Base-by-base conservation (phyloP, 2,113 vertebrate species). In the Mesembrinibis cayennensis region DNA sequence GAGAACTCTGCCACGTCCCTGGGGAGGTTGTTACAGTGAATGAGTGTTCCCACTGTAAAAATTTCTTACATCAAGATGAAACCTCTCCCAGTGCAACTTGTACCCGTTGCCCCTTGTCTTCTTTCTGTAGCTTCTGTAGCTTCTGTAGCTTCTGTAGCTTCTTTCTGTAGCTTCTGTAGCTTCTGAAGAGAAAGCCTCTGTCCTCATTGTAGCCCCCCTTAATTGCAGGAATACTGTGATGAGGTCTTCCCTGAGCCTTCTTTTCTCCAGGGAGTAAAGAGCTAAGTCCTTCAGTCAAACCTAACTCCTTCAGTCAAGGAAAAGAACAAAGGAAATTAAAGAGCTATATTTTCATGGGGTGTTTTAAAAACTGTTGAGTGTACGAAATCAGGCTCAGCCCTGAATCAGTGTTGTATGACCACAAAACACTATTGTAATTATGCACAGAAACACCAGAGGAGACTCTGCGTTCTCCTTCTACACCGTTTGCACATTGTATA, bases 51-150 rank as follows among this genome's bases (percentile, higher is more conserved):
- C 38, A n/a, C 10, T 76, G 26, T 71, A 47, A 62, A 65, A 17
- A 5, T 15, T 71, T 59, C 58, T 38, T 36, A 49, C 40, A 34
- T 22, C 7, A 19, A 21, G 15, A 16, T 71, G 30, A 82, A 91
- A 63, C 16, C 1, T 79, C 47, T 82, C 8, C 38, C 9, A 1
- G 2, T 82, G n/a, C 19, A 53, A 25, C 12, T 62, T 47, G 16
- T 8, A 14, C 18, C 26, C 0, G 0, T 34, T 67, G 17, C 16
- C 42, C 6, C n/a, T 85, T 85, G 38, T 52, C 65, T 79, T 66
- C 21, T 52, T 13, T 10, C 7, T 65, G 26, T 50, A 27, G 17
- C 15, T 42, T 42, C 40, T n/a, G n/a, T n/a, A n/a, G n/a, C n/a
- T 13, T 10, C 7, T 65, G 26, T 50, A 27, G 17, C 15, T 42